These are phyloP conservation scores for Potorous gilbertii DNA, from an alignment of 2,797 vertebrate species.

Conservation along the genomic window DNA sequence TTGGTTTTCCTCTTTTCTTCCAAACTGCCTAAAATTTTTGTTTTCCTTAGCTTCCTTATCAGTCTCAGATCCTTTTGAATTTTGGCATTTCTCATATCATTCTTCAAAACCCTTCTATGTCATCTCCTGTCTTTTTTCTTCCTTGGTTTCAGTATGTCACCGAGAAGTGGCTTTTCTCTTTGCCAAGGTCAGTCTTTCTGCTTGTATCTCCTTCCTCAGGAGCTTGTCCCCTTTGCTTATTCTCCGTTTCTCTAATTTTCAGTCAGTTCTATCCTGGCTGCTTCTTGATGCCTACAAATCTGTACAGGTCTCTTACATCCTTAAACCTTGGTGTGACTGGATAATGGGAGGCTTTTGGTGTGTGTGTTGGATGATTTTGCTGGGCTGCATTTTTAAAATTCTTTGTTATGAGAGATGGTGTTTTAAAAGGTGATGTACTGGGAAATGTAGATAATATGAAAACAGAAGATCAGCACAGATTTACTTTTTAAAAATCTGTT, in stretches of 20 bases:
- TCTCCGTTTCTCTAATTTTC: background rate
- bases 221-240: background rate
- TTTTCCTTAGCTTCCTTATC: background rate
- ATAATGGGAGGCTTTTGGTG: background rate
- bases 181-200: background rate
- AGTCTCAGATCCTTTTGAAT: background rate
- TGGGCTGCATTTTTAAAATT: background rate
- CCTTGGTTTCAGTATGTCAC: background rate
- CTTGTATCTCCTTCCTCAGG: background rate
- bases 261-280: background rate
- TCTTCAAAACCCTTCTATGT: background rate
- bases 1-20: background rate
- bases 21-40: background rate
- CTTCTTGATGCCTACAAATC: background rate
- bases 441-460: background rate
- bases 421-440: background rate
- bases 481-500: background rate
- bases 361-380: background rate
- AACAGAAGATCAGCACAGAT: background rate
- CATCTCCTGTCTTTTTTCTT: background rate
- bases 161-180: background rate
- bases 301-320: background rate
- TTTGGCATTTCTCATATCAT: background rate
- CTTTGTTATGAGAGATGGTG: background rate
- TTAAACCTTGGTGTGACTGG: background rate